Evolutionary conservation across 2,113 vertebrate species (phyloP).

Genomic region (Eubucco bourcierii): DNA sequence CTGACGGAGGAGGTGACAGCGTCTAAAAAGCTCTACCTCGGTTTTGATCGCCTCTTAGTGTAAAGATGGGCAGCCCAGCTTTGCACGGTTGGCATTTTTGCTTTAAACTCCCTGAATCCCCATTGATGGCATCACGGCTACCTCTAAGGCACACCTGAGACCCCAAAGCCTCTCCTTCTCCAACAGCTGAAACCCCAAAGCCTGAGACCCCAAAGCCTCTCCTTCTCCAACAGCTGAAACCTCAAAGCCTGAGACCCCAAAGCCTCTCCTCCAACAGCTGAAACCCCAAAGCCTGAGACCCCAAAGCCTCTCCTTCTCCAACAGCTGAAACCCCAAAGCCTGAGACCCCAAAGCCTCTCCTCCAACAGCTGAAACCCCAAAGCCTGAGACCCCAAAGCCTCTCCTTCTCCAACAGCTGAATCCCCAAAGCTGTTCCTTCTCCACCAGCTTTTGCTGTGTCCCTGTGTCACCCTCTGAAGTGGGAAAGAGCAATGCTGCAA

Average conservation of each 20-base stretch:
- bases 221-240: too few species aligned
- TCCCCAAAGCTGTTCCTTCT: neutral
- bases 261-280: neutral
- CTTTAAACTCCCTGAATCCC: neutral
- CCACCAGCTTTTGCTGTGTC: neutral
- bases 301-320: neutral
- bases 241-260: neutral
- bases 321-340: too few species aligned
- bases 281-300: neutral
- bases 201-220: too few species aligned
- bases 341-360: too few species aligned
- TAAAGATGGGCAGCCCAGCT: neutral
- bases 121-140: rapidly evolving
- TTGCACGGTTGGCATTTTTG: neutral
- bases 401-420: neutral
- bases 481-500: rapidly evolving
- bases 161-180: neutral
- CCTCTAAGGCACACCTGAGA: rapidly evolving
- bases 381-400: neutral
- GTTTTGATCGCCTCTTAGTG: rapidly evolving
- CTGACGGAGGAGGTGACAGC: neutral
- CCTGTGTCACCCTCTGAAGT: rapidly evolving
- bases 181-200: too few species aligned
- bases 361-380: too few species aligned
- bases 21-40: neutral